Percentiles rank a stretch among this genome's conserved stretches.
Conservation (phyloP, 1,140 invertebrate genomes). For the Galleria mellonella region DNA sequence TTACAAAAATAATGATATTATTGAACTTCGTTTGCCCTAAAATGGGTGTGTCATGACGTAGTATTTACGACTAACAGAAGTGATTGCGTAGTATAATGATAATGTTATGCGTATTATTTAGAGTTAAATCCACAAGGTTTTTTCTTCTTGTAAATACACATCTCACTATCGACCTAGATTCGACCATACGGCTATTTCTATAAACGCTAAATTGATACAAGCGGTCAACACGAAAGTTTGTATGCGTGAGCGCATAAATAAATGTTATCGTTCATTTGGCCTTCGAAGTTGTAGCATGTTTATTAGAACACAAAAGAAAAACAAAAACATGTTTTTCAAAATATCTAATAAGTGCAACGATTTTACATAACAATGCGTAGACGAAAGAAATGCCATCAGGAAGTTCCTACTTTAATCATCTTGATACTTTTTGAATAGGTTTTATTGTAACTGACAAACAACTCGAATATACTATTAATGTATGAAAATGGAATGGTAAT, state of each 20-base stretch:
- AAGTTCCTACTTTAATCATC: too few relatives aligned
- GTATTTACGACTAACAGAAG: conserved; percentile 36
- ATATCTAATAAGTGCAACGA: not conserved
- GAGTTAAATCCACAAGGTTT: conserved; percentile 57
- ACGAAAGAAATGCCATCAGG: too few relatives aligned
- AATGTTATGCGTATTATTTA: conserved; percentile 61
- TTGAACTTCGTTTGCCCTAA: conserved; percentile 30
- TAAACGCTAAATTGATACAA: conserved; percentile 19
- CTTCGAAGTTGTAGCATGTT: conserved; percentile 22
- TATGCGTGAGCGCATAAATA: conserved; percentile 21
- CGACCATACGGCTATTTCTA: conserved; percentile 29
- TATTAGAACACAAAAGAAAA: conserved; percentile 5
- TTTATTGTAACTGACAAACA: too few relatives aligned
- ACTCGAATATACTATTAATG: too few relatives aligned
- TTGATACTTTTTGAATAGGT: too few relatives aligned
- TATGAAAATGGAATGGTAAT: too few relatives aligned
- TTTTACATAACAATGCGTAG: too few relatives aligned
- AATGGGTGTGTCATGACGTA: conserved; percentile 69
- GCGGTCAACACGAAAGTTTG: conserved; percentile 9
- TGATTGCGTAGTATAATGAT: conserved; percentile 16
- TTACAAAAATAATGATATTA: too few relatives aligned
- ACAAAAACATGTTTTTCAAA: conserved; percentile 19
- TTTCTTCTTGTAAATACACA: conserved; percentile 28
- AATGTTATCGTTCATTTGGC: conserved; percentile 31
- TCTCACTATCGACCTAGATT: conserved; percentile 24